These are phyloP conservation scores for Rattus rattus DNA, from an alignment of 2,113 vertebrate species.

Conservation along the genomic window DNA sequence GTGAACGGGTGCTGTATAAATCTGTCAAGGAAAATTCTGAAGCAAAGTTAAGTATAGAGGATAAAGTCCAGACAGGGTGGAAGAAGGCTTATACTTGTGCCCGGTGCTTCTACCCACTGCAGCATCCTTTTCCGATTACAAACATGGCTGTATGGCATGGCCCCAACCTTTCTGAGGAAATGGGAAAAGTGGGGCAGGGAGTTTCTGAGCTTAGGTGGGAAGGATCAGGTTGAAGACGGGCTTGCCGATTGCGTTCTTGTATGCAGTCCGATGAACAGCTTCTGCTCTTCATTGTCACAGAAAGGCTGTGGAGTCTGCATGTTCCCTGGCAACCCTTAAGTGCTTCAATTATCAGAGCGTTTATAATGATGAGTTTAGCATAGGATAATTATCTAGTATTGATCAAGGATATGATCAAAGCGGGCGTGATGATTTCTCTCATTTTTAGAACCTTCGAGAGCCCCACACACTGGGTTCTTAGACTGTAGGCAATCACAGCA, in stretches of 20 bases:
- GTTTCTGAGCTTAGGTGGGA: background rate
- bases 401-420: background rate
- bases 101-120: background rate
- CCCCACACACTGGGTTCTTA: background rate
- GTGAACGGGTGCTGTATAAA: background rate
- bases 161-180: background rate
- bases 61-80: background rate
- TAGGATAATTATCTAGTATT: background rate
- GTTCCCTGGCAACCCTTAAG: background rate
- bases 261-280: background rate
- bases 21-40: constrained; percentile 8
- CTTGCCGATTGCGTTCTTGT: background rate
- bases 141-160: no score
- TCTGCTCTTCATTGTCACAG: background rate
- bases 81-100: background rate
- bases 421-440: background rate
- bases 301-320: background rate
- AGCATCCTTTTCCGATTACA: background rate
- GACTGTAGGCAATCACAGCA: background rate
- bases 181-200: background rate
- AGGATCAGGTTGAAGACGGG: background rate
- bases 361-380: constrained; percentile 15
- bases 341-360: background rate
- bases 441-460: constrained; percentile 1
- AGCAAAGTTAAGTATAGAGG: background rate